These are phyloP conservation scores for Poecilia gillii DNA, from an alignment of 2,797 vertebrate species.

Conservation along the genomic window DNA sequence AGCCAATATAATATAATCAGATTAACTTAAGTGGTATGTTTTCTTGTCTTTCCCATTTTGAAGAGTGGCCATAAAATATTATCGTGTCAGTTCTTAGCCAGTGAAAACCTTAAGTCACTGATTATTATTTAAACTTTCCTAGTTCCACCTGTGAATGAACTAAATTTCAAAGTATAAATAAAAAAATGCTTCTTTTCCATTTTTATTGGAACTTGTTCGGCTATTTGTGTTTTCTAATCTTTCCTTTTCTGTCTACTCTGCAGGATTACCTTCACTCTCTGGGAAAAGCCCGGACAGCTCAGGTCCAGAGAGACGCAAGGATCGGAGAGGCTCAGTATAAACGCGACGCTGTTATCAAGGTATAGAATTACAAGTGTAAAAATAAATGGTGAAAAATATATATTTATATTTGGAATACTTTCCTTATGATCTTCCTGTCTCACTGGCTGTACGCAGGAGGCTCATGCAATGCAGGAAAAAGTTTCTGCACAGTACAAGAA, in stretches of 20 bases:
- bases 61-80: background rate
- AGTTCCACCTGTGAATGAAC: background rate
- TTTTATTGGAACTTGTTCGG: no score
- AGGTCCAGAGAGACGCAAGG: conserved; percentile 93
- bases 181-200: background rate
- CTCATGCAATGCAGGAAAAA: conserved; percentile 91
- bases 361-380: conserved; percentile 48
- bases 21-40: background rate
- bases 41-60: background rate
- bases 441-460: conserved; percentile 79
- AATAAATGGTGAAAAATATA: background rate
- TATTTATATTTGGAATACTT: background rate
- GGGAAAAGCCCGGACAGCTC: conserved; percentile 93
- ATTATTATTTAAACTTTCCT: background rate
- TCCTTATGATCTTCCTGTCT: background rate
- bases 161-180: background rate
- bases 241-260: background rate
- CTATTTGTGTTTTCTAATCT: background rate
- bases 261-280: conserved; percentile 91
- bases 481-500: conserved; percentile 92
- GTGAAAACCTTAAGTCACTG: background rate
- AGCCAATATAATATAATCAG: background rate
- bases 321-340: conserved; percentile 95
- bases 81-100: background rate
- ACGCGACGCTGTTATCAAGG: conserved; percentile 91